A percentile compares a stretch with the other conserved stretches of the same genome.
phyloP scores from a whole-genome alignment of 2,888 invertebrate species.

The Exocentrus adspersus region DNA sequence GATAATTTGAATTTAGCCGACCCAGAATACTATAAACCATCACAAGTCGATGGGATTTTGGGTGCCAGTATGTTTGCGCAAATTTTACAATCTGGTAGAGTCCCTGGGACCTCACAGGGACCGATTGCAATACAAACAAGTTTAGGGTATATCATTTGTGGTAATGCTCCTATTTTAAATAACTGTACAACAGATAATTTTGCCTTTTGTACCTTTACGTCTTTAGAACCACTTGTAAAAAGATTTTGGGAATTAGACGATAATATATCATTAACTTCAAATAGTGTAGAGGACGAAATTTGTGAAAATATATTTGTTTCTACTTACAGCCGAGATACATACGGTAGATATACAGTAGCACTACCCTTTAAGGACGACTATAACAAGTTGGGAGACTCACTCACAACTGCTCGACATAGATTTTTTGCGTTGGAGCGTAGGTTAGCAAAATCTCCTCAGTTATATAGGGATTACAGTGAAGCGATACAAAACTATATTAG shows the following conservation, averaged over 20 bases:
- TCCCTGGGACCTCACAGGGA: neutral
- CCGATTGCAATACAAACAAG: neutral
- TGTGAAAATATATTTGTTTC: neutral
- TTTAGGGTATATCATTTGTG: neutral
- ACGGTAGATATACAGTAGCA: neutral
- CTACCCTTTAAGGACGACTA: neutral
- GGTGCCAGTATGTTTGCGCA: neutral
- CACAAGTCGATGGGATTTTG: neutral
- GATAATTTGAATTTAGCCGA: conserved; percentile 2
- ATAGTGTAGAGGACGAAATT: neutral
- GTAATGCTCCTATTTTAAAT: neutral
- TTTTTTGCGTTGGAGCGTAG: conserved; percentile 1
- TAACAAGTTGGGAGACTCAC: neutral
- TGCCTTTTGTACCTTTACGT: neutral
- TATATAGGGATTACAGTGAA: neutral
- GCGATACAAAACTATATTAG: neutral
- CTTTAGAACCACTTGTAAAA: conserved; percentile 2
- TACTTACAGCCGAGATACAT: neutral
- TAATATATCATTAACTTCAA: neutral
- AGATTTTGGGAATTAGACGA: conserved; percentile 11
- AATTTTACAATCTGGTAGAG: neutral
- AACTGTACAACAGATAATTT: neutral
- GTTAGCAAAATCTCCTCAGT: neutral
- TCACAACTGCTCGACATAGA: neutral
- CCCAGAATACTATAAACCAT: conserved; percentile 1